Conservation (phyloP, 2,888 invertebrate species). For the Agrochola lychnidis region DNA sequence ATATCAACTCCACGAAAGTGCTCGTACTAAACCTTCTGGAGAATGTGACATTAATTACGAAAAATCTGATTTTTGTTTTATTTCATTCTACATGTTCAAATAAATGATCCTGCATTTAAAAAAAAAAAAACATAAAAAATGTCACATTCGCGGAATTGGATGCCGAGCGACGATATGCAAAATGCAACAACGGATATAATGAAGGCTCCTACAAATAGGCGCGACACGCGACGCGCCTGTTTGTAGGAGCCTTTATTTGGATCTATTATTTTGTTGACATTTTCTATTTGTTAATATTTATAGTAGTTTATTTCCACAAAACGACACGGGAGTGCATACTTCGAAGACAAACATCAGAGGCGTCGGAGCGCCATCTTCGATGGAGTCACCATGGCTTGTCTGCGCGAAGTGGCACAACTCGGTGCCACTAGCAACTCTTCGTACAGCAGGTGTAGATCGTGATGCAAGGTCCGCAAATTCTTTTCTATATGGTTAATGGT, state of each 20-base stretch:
- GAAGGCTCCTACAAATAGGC: too few relatives aligned
- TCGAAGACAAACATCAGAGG: constrained; percentile 45
- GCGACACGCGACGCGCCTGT: too few relatives aligned
- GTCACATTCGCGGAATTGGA: too few relatives aligned
- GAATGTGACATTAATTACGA: neutral
- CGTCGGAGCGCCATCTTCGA: constrained; percentile 48
- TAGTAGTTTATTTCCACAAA: constrained; percentile 72
- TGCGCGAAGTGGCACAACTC: constrained; percentile 42
- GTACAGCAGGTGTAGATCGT: constrained; percentile 84
- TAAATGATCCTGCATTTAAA: too few relatives aligned
- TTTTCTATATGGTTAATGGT: neutral
- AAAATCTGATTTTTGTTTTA: too few relatives aligned
- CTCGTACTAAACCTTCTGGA: neutral
- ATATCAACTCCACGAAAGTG: neutral
- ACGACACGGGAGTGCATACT: constrained; percentile 63
- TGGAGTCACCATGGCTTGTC: constrained; percentile 62
- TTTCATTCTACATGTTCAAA: too few relatives aligned
- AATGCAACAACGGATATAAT: too few relatives aligned
- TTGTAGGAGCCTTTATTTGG: too few relatives aligned
- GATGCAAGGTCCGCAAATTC: constrained; percentile 61
- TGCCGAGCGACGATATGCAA: too few relatives aligned
- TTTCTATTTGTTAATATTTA: neutral
- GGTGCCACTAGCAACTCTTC: constrained; percentile 80
- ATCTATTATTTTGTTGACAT: too few relatives aligned
- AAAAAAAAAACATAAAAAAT: too few relatives aligned